These are phyloP conservation scores for Aethina tumida DNA, from an alignment of 1,140 invertebrate species.

Conservation along the genomic window DNA sequence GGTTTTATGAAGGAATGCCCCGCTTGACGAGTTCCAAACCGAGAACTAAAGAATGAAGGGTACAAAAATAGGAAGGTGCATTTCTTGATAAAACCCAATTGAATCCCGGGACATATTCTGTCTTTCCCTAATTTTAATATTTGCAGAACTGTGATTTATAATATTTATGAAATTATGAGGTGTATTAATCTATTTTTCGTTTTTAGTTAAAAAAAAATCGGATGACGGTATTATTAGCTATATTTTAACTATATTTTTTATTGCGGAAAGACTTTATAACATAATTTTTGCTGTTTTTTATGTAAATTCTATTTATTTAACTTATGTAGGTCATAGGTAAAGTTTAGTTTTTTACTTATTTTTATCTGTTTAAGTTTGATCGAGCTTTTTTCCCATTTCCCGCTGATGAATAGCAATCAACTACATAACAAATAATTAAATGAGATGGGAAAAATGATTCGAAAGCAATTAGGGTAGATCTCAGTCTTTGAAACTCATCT, in stretches of 20 bases:
- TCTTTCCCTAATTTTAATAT: conserved; percentile 11
- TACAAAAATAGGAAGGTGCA: too few relatives aligned
- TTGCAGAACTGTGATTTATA: conserved; percentile 19
- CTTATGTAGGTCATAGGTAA: too few relatives aligned
- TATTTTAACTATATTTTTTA: conserved; percentile 10
- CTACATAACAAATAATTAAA: neutral
- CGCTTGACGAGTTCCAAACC: too few relatives aligned
- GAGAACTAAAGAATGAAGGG: too few relatives aligned
- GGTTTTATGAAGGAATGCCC: too few relatives aligned
- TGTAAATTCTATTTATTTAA: too few relatives aligned
- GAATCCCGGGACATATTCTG: neutral
- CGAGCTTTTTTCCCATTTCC: conserved; percentile 6
- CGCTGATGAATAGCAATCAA: conserved; percentile 9
- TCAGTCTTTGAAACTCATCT: too few relatives aligned
- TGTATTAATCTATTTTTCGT: conserved; percentile 14
- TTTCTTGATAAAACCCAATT: conserved; percentile 1
- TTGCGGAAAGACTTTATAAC: conserved; percentile 8
- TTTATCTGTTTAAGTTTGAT: conserved; percentile 10
- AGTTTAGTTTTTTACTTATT: too few relatives aligned
- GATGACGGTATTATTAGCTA: conserved; percentile 19
- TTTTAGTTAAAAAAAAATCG: conserved; percentile 12
- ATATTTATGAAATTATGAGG: too few relatives aligned
- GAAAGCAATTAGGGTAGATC: too few relatives aligned
- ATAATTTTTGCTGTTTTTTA: conserved; percentile 4
- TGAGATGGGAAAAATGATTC: neutral